A percentile compares a stretch with the other conserved stretches of the same genome.
phyloP scores from a whole-genome alignment of 2,113 vertebrate genomes.

The Gorsachius goisagi region DNA sequence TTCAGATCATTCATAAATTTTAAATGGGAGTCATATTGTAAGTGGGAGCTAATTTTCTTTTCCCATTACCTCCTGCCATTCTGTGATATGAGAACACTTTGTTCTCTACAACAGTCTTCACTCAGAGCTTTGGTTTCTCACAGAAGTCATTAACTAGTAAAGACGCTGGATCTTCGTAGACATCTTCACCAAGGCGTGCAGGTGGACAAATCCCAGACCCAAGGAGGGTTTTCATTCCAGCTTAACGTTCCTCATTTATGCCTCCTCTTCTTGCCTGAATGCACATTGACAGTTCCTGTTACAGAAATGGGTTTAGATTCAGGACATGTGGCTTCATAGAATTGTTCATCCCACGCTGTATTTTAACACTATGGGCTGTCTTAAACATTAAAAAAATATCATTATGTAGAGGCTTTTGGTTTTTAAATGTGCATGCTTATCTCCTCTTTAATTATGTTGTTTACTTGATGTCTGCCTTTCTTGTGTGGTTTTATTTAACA shows the following conservation, averaged over 20 bases:
- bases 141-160: background rate
- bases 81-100: background rate
- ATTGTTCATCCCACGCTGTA: background rate
- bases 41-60: slow-evolving; percentile 28
- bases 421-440: background rate
- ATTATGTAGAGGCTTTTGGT: background rate
- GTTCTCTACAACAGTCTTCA: background rate
- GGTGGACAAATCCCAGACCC: background rate
- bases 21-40: background rate
- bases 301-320: background rate
- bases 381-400: background rate
- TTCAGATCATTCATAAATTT: slow-evolving; percentile 21
- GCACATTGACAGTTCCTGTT: background rate
- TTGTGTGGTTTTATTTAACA: background rate
- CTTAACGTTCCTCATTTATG: background rate
- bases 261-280: background rate
- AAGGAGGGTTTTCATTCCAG: background rate
- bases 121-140: background rate
- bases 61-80: slow-evolving; percentile 5
- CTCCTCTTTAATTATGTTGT: background rate
- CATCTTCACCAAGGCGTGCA: background rate
- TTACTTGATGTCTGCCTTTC: background rate
- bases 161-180: background rate
- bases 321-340: background rate
- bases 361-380: background rate